Evolutionary conservation across 2,888 invertebrate genomes (phyloP).

Genomic region (Thecocarcelia acutangulata): DNA sequence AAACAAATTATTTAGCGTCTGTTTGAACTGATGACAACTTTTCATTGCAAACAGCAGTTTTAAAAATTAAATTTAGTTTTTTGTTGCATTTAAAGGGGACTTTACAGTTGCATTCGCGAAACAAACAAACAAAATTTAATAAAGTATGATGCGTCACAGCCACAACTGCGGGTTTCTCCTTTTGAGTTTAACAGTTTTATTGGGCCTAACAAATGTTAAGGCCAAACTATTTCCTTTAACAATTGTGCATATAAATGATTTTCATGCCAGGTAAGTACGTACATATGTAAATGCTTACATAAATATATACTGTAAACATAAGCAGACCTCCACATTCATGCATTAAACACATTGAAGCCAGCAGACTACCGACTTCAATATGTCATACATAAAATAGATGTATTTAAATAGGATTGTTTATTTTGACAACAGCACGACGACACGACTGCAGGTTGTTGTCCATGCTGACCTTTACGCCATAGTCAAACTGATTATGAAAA

Average conservation of each 20-base stretch:
- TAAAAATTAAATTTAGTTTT: background rate
- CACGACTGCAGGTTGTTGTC: no score
- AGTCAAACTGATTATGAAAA: no score
- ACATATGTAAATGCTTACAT: no score
- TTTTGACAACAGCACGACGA: no score
- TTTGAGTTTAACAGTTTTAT: constrained; percentile 22
- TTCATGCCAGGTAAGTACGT: constrained; percentile 79
- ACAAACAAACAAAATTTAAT: background rate
- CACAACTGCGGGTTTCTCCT: constrained; percentile 23
- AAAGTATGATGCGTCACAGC: constrained; percentile 19
- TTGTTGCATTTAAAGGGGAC: constrained; percentile 8
- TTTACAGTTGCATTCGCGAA: constrained; percentile 9
- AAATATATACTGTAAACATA: no score
- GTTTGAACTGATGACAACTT: background rate
- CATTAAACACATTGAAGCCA: no score
- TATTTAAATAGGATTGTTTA: no score
- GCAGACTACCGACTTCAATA: no score
- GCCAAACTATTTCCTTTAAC: constrained; percentile 77
- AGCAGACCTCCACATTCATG: no score
- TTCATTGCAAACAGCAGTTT: background rate
- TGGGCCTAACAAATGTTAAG: constrained; percentile 43
- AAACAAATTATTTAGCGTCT: background rate
- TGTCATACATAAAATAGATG: no score
- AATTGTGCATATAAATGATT: constrained; percentile 80
- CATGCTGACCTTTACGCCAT: no score